Percentiles rank a stretch among this genome's conserved stretches.
Conservation (phyloP, 1,140 invertebrate genomes). For the Sarcophaga peregrina region DNA sequence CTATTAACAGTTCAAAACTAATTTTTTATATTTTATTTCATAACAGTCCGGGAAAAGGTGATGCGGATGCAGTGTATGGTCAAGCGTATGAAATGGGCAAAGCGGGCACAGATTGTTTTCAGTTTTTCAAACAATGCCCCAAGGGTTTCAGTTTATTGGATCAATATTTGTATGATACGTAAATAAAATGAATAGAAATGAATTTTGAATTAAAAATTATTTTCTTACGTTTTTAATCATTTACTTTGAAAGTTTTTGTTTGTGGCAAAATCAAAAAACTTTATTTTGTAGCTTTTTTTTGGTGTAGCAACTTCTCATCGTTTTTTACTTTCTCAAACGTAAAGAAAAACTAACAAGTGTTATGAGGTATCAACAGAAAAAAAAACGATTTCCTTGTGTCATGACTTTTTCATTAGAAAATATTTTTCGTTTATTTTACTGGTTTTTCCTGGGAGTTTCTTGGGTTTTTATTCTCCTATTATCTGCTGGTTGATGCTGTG, state of each 20-base stretch:
- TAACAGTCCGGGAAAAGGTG: conserved; percentile 56
- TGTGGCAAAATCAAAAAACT: neutral
- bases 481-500: neutral
- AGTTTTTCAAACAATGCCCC: conserved; percentile 52
- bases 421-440: neutral
- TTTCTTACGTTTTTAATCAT: neutral
- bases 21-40: neutral
- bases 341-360: too few species aligned
- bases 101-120: conserved; percentile 55
- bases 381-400: neutral
- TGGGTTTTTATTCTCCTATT: neutral
- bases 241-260: neutral
- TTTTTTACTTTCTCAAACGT: too few species aligned
- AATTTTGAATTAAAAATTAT: neutral
- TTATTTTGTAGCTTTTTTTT: neutral
- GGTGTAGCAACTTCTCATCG: too few species aligned
- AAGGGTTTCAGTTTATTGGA: conserved; percentile 53
- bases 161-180: conserved; percentile 37
- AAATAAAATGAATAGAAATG: conserved; percentile 30
- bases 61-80: conserved; percentile 55
- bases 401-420: neutral
- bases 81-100: conserved; percentile 56
- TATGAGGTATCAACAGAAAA: neutral
- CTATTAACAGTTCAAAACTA: neutral
- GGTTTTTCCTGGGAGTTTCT: neutral